These are phyloP conservation scores for Acanthurus leucopareius DNA, from an alignment of 2,797 vertebrate genomes.

Conservation along the genomic window DNA sequence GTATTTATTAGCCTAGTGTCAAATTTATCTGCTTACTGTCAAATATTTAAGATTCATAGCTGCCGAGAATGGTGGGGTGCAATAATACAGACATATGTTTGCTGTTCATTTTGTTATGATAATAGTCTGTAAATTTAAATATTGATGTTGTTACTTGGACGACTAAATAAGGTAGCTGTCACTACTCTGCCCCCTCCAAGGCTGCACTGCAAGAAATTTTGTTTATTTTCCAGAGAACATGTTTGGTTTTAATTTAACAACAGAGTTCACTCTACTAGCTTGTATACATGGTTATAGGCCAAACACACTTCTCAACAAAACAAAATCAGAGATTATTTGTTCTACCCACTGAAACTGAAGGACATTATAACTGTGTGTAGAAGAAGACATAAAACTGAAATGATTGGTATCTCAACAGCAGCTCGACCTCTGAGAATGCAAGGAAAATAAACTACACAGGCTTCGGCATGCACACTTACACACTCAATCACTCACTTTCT, in stretches of 20 bases:
- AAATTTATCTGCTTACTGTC: too few relatives aligned
- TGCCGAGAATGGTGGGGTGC: too few relatives aligned
- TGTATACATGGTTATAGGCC: neutral
- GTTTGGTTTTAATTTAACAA: neutral
- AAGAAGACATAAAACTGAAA: conserved; percentile 25
- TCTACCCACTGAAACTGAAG: too few relatives aligned
- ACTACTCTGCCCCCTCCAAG: neutral
- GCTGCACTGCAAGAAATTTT: neutral
- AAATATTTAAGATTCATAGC: too few relatives aligned
- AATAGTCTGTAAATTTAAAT: too few relatives aligned
- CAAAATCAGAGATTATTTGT: too few relatives aligned
- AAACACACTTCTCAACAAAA: neutral
- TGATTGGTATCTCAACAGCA: conserved; percentile 11
- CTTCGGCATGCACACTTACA: conserved; percentile 14
- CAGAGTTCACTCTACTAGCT: neutral
- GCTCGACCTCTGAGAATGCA: conserved; percentile 28
- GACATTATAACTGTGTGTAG: neutral
- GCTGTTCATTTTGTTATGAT: too few relatives aligned
- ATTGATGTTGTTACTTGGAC: neutral
- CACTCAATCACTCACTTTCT: conserved; percentile 25
- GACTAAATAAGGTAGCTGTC: neutral
- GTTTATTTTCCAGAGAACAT: neutral
- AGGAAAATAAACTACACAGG: conserved; percentile 28
- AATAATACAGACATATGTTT: too few relatives aligned
- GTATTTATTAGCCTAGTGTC: too few relatives aligned